Base-by-base conservation (phyloP, 2,888 invertebrate species). In the Agrochola lota region DNA sequence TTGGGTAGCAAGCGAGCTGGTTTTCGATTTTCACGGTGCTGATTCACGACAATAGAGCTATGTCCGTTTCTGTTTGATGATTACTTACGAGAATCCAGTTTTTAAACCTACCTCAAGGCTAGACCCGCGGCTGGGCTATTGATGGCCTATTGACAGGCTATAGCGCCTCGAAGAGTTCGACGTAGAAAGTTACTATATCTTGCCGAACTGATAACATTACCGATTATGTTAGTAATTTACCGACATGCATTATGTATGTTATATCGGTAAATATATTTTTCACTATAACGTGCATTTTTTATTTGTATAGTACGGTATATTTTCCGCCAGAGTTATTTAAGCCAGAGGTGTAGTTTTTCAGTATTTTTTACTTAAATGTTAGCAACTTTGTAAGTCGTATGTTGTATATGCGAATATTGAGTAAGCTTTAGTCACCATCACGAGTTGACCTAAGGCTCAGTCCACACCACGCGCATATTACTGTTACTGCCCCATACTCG, bases 1-100 rank as follows among this genome's bases (percentile, higher is more conserved):
- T 95, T 83, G 91, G 74, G 77, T 87, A 89, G 87, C 87, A 70
- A 74, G 55, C 66, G 85, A 87, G 87, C 90, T 90, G 94, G 95
- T 94, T 96, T 96, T 96, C 96, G 95, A 95, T 96, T 96, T 96
- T 96, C 96, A 96, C 95, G 96, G 95, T 94, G 94, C 91, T 95
- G 96, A 95, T 95, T 96, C 95, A 95, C 93, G 91, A 95, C 94
- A 96, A 96, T 95, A 91, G 93, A 92, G 91, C 91, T 90, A 92
- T 93, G 94, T 94, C 93, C 93, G 94, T 93, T 91, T 93, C 94
- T 94, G 93, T 92, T 93, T 92, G 93, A 92, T 92, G 93, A 92
- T 92, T 93, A 89, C 92, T 93, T 91, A 91, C 86, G 90, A 91
- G 91, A 91, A 93, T 93, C 93, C 89, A 94, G 93, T 91, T 94